A percentile compares a stretch with the other conserved stretches of the same genome.
phyloP scores from a whole-genome alignment of 2,113 vertebrate genomes.

The Saimiri boliviensis region DNA sequence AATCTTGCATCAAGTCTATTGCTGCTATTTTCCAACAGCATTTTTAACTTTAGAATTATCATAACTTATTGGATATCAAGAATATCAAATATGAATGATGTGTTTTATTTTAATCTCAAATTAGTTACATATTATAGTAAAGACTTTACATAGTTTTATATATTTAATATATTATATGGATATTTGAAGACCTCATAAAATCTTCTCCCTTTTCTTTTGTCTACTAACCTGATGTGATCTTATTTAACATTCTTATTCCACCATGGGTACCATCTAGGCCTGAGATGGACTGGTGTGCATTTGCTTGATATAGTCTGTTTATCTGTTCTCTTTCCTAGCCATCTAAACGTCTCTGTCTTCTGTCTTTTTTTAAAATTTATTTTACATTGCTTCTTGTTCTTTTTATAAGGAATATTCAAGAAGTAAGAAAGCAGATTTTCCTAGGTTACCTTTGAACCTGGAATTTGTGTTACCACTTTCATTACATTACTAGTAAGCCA shows the following conservation, averaged over 20 bases:
- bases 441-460: slow-evolving; percentile 80
- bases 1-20: not conserved
- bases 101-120: slow-evolving; percentile 42
- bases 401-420: slow-evolving; percentile 49
- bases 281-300: not conserved
- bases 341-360: not conserved
- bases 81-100: not conserved
- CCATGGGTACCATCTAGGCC: not conserved
- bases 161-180: not conserved
- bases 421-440: slow-evolving; percentile 78
- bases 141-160: not conserved
- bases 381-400: slow-evolving; percentile 45
- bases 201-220: not conserved
- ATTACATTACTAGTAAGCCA: slow-evolving; percentile 82
- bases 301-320: not conserved
- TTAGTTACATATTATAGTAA: not conserved
- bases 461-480: slow-evolving; percentile 75
- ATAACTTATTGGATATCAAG: not conserved
- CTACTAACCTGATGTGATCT: not conserved
- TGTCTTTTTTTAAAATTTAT: not conserved
- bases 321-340: not conserved
- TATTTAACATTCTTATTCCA: slow-evolving; percentile 5
- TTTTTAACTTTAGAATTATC: too few species aligned
- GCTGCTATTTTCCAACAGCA: not conserved
- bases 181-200: not conserved